Base-by-base conservation (phyloP, 2,113 vertebrate species). In the Eretmochelys imbricata region DNA sequence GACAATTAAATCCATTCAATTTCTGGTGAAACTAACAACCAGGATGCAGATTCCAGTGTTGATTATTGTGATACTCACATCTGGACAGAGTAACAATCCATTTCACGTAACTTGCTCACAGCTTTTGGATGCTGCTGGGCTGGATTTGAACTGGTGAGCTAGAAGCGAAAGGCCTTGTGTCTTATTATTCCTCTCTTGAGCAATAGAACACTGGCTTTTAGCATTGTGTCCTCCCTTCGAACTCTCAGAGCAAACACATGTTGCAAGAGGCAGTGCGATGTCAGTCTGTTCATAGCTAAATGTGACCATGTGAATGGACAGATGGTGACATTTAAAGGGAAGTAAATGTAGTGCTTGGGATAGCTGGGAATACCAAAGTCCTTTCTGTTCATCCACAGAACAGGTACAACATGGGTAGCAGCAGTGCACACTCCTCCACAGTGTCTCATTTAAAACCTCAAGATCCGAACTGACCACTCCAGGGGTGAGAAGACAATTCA, bases 181-280 rank as follows among this genome's bases (percentile, higher is more conserved):
- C 22, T 92, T 42, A 59, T 49, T 42, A 13, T 42, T 89, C 27
- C 16, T 50, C 25, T 16, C 19, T 59, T 59, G 76, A 69, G 49
- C 48, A 83, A 84, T 72, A 75, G 53, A 35, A 80, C 24, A 7
- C 12, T 29, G 49, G 24, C 13, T 89, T 89, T 95, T 85, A 89
- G 62, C 10, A 9, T 6, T 65, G 31, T 42, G 90, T 20, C 1
- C 8, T 53, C 1, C 55, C 55, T 27, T 57, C 10, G 5, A 57
- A 57, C 55, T 57, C 55, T 27, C 55, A 57, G 80, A 57, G 49
- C 49, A 59, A 93, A 12, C 80, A 35, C 9, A 31, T 80, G 80
- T 0, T 0, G 3, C 0, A 8, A 88, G 53, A 81, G 22, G 20
- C 76, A 93, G 19, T 12, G 24, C 0, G 1, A 76, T 55, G 86